Conservation (phyloP, 2,888 invertebrate species). For the Dasypogon diadema region DNA sequence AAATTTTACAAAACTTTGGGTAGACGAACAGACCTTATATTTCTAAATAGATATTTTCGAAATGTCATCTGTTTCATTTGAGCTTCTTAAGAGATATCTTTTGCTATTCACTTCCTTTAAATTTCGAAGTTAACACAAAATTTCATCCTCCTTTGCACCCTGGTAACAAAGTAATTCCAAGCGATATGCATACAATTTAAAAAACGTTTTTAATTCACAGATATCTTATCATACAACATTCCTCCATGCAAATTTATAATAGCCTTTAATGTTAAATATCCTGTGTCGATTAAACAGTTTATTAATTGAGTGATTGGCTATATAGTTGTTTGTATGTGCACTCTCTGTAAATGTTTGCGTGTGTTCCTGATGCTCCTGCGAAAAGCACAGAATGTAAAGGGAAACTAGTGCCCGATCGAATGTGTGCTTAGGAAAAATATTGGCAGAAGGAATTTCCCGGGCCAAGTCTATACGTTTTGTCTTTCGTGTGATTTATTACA, state of each 20-base stretch:
- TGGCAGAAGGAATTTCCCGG: conserved; percentile 65
- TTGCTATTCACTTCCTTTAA: no score
- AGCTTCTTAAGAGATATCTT: no score
- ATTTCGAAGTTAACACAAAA: no score
- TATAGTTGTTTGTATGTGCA: conserved; percentile 37
- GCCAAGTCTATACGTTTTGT: conserved; percentile 11
- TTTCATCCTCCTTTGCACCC: no score
- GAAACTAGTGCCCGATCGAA: conserved; percentile 58
- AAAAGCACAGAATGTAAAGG: conserved; percentile 37
- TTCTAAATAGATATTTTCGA: no score
- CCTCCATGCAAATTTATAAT: neutral
- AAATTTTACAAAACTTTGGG: no score
- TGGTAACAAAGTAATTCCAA: no score
- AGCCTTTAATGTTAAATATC: neutral
- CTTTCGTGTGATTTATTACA: conserved; percentile 35
- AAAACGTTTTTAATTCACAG: no score
- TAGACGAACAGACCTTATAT: no score
- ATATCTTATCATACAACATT: no score
- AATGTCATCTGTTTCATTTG: no score
- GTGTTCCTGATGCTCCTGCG: conserved; percentile 22
- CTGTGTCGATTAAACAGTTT: conserved; percentile 35
- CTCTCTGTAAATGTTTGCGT: conserved; percentile 37
- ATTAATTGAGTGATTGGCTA: conserved; percentile 39
- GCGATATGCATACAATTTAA: no score
- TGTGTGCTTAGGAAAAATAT: conserved; percentile 68